Evolutionary conservation across 2,113 vertebrate species (phyloP).

Genomic region (Scomber colias): DNA sequence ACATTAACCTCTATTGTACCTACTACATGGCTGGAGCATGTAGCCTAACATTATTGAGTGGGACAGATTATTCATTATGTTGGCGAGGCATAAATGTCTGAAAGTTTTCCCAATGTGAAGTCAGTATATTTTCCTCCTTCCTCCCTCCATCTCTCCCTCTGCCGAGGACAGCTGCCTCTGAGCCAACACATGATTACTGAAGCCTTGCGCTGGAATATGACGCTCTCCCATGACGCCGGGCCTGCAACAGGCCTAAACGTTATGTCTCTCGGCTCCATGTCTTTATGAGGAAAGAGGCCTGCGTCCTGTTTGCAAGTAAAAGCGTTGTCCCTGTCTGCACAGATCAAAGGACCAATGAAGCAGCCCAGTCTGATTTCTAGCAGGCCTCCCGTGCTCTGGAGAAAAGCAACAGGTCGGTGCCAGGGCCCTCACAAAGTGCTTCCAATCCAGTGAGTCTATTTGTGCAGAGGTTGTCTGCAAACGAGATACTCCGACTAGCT

Average conservation of each 20-base stretch:
- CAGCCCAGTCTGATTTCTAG: constrained; percentile 54
- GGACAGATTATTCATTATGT: constrained; percentile 80
- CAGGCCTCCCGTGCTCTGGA: constrained; percentile 68
- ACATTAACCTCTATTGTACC: constrained; percentile 32
- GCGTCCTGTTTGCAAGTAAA: constrained; percentile 63
- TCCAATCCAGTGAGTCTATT: constrained; percentile 75
- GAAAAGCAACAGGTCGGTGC: constrained; percentile 74
- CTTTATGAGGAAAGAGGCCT: constrained; percentile 49
- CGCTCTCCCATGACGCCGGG: constrained; percentile 55
- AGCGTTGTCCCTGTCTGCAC: constrained; percentile 30
- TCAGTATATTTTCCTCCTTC: constrained; percentile 76
- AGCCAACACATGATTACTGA: constrained; percentile 77
- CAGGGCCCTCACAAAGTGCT: constrained; percentile 61
- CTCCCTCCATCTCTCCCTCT: constrained; percentile 60
- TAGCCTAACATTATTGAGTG: constrained; percentile 63
- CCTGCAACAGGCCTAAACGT: constrained; percentile 41
- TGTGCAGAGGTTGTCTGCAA: constrained; percentile 78
- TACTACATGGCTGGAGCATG: constrained; percentile 37
- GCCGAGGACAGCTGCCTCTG: constrained; percentile 62
- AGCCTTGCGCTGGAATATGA: constrained; percentile 63
- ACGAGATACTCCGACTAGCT: constrained; percentile 69
- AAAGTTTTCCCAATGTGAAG: constrained; percentile 80
- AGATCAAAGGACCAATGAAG: constrained; percentile 61
- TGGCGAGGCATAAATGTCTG: constrained; percentile 78
- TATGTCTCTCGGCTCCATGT: constrained; percentile 38